Evolutionary conservation across 2,888 invertebrate genomes (phyloP).

Genomic region (Parochlus steinenii): DNA sequence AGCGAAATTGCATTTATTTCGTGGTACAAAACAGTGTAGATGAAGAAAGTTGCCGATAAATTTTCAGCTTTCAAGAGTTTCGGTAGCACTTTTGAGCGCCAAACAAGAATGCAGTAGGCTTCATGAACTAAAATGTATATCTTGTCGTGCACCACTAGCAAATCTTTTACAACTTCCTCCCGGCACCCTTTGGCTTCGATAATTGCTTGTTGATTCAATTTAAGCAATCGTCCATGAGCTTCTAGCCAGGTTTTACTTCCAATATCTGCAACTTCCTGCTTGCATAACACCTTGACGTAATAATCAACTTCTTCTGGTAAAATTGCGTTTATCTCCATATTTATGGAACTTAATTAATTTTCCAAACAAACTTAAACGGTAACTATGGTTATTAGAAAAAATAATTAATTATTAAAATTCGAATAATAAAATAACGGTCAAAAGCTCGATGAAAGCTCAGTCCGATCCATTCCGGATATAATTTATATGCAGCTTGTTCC

Average conservation of each 20-base stretch:
- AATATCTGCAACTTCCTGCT: constrained; percentile 46
- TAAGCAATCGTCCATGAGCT: constrained; percentile 65
- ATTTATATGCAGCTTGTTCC: too few species aligned
- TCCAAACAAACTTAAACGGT: too few species aligned
- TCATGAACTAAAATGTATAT: constrained; percentile 66
- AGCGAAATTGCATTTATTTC: constrained; percentile 66
- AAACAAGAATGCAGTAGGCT: constrained; percentile 64
- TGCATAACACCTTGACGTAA: constrained; percentile 52
- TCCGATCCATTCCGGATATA: too few species aligned
- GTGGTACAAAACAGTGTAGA: constrained; percentile 65
- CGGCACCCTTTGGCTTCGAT: constrained; percentile 59
- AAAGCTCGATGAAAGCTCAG: too few species aligned
- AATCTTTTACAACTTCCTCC: constrained; percentile 76
- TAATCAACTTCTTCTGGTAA: constrained; percentile 55
- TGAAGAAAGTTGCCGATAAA: constrained; percentile 51
- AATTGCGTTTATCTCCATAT: constrained; percentile 40
- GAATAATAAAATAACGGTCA: too few species aligned
- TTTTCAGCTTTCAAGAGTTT: constrained; percentile 49
- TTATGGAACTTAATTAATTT: constrained; percentile 10
- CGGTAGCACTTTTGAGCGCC: constrained; percentile 71
- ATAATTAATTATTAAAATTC: too few species aligned
- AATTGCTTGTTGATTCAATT: constrained; percentile 75
- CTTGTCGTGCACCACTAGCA: constrained; percentile 56
- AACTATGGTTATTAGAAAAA: too few species aligned
- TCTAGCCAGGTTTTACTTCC: constrained; percentile 61